Percentiles rank a stretch among this genome's conserved stretches.
Conservation (phyloP, 1,140 invertebrate species). For the Nilaparvata lugens region DNA sequence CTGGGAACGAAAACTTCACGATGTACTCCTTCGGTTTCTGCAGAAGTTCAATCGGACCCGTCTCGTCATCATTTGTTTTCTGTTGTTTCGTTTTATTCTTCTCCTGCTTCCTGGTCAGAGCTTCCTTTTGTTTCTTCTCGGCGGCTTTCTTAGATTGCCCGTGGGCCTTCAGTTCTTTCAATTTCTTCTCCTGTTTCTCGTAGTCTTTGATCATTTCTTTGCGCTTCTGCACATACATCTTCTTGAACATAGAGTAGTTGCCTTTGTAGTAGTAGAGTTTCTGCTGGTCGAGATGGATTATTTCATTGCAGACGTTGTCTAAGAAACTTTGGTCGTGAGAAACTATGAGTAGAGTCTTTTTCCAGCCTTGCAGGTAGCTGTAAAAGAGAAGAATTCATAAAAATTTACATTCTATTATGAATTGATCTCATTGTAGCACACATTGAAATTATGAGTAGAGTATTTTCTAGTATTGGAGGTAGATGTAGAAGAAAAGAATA, state of each 20-base stretch:
- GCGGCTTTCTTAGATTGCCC: constrained; percentile 93
- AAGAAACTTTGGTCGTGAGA: constrained; percentile 99
- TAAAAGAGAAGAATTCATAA: constrained; percentile 24
- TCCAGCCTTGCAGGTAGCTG: constrained; percentile 93
- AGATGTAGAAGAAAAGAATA: too few relatives aligned
- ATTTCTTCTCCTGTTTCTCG: constrained; percentile 93
- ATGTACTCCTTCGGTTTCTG: constrained; percentile 86
- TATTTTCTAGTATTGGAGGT: too few relatives aligned
- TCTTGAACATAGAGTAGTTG: constrained; percentile 98
- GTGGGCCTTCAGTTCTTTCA: constrained; percentile 89
- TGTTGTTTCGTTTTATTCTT: constrained; percentile 75
- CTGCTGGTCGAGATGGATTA: constrained; percentile 91
- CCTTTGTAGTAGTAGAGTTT: constrained; percentile 97
- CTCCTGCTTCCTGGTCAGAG: constrained; percentile 85
- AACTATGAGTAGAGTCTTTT: constrained; percentile 93
- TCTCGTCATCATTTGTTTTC: constrained; percentile 64
- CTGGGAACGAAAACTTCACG: constrained; percentile 95
- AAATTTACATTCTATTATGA: too few relatives aligned
- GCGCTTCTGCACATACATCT: constrained; percentile 94
- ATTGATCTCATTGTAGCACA: too few relatives aligned
- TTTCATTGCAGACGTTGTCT: constrained; percentile 98
- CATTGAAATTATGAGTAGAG: too few relatives aligned
- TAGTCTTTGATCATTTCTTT: constrained; percentile 95
- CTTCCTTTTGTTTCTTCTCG: constrained; percentile 88
- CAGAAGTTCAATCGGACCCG: constrained; percentile 67